A percentile compares a stretch with the other conserved stretches of the same genome.
phyloP scores from a whole-genome alignment of 2,113 vertebrate genomes.

The Corydoras maculifer region DNA sequence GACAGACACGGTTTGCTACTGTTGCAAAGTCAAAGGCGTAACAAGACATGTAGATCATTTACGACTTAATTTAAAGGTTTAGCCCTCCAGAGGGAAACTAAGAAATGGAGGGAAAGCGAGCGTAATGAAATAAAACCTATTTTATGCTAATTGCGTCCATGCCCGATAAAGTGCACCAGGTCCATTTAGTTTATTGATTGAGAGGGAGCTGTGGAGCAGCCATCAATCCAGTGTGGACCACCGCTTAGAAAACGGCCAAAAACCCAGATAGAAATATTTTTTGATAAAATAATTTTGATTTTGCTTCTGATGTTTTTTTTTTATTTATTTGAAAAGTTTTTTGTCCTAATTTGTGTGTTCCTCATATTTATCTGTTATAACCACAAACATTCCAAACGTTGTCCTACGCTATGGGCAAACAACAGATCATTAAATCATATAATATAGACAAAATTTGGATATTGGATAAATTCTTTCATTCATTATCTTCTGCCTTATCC shows the following conservation, averaged over 20 bases:
- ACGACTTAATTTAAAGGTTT: constrained; percentile 26
- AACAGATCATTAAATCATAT: too few relatives aligned
- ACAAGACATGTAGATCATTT: constrained; percentile 26
- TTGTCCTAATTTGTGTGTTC: too few relatives aligned
- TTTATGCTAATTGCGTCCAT: constrained; percentile 41
- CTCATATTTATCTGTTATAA: too few relatives aligned
- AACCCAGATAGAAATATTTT: neutral
- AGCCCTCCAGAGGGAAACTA: constrained; percentile 5
- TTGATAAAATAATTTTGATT: constrained; percentile 27
- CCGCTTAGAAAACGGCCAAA: constrained; percentile 2
- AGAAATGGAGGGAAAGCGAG: constrained; percentile 19
- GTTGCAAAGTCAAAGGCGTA: constrained; percentile 26
- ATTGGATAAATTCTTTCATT: too few relatives aligned
- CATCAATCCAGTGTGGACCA: constrained; percentile 5
- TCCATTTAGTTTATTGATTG: constrained; percentile 51
- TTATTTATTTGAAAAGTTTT: neutral
- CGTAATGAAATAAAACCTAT: constrained; percentile 28
- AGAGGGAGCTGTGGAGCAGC: constrained; percentile 23
- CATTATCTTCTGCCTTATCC: too few relatives aligned
- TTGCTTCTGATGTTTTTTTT: constrained; percentile 1
- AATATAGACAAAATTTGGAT: too few relatives aligned
- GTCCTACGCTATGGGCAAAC: too few relatives aligned
- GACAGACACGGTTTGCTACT: constrained; percentile 8
- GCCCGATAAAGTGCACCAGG: constrained; percentile 39
- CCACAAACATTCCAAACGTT: too few relatives aligned